A percentile compares a stretch with the other conserved stretches of the same genome.
Conservation (phyloP, 2,888 invertebrate species). For the Hemistola chrysoprasaria region DNA sequence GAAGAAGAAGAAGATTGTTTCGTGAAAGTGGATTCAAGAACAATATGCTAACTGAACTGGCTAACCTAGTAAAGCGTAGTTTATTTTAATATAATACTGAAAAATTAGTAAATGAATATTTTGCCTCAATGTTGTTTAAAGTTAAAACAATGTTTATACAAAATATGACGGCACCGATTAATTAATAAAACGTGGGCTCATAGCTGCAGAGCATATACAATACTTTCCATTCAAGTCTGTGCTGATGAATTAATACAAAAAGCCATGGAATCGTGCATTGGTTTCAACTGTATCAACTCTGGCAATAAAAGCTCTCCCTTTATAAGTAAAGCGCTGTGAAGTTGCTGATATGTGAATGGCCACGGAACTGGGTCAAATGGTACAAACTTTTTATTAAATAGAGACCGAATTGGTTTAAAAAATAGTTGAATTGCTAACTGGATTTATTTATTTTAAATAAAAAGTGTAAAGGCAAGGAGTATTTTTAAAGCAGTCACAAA, state of each 20-base stretch:
- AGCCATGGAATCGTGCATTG: slow-evolving; percentile 42
- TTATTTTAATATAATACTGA: too few relatives aligned
- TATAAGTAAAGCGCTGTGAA: slow-evolving; percentile 45
- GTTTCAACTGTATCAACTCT: slow-evolving; percentile 50
- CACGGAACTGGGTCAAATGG: slow-evolving; percentile 37
- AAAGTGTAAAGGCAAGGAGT: too few relatives aligned
- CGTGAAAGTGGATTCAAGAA: too few relatives aligned
- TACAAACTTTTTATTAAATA: slow-evolving; percentile 35
- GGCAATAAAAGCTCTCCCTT: slow-evolving; percentile 45
- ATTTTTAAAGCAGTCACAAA: too few relatives aligned
- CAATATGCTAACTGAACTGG: too few relatives aligned
- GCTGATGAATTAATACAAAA: slow-evolving; percentile 38
- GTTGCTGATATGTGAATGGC: slow-evolving; percentile 42
- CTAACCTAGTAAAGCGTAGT: too few relatives aligned
- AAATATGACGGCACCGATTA: too few relatives aligned
- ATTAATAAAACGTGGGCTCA: background rate
- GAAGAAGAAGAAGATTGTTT: too few relatives aligned
- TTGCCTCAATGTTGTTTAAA: too few relatives aligned
- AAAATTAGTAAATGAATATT: too few relatives aligned
- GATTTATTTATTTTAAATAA: background rate
- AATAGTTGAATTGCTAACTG: slow-evolving; percentile 16
- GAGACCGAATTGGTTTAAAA: slow-evolving; percentile 10
- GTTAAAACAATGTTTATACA: too few relatives aligned
- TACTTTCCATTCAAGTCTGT: slow-evolving; percentile 26
- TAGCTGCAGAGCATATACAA: slow-evolving; percentile 3